phyloP scores from a whole-genome alignment of 2,797 vertebrate species.

The Coracias cyanogaster region DNA sequence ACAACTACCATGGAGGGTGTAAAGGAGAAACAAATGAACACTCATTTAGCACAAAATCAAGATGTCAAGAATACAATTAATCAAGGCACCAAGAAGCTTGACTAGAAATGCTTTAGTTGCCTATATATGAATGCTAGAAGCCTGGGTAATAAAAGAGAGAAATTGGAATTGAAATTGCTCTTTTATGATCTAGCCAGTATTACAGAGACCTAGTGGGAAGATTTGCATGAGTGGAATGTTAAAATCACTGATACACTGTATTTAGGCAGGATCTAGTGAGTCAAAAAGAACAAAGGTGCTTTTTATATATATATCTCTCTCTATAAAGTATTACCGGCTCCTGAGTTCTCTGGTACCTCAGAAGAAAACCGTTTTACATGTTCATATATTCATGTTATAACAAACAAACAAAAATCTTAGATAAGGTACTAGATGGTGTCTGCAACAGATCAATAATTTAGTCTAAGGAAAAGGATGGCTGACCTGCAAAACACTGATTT shows the following conservation, averaged over 20 bases:
- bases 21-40: conserved; percentile 36
- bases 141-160: conserved; percentile 42
- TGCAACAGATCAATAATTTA: background rate
- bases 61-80: conserved; percentile 46
- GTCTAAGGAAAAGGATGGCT: background rate
- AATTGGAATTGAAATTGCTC: conserved; percentile 30
- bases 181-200: background rate
- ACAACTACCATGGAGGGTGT: background rate
- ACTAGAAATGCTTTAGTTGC: conserved; percentile 7
- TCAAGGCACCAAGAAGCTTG: conserved; percentile 3
- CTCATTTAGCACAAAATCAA: conserved; percentile 35
- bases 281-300: background rate
- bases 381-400: background rate
- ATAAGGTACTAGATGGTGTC: background rate
- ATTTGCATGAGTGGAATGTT: conserved; percentile 8
- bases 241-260: background rate
- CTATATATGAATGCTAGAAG: background rate
- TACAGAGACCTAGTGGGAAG: background rate
- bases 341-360: background rate
- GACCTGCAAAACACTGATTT: background rate
- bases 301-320: background rate
- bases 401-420: background rate
- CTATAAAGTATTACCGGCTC: background rate
- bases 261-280: background rate
- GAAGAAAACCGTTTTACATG: background rate